Evolutionary conservation across 2,888 invertebrate species (phyloP).

Genomic region (Lordiphosa fenestrarum): DNA sequence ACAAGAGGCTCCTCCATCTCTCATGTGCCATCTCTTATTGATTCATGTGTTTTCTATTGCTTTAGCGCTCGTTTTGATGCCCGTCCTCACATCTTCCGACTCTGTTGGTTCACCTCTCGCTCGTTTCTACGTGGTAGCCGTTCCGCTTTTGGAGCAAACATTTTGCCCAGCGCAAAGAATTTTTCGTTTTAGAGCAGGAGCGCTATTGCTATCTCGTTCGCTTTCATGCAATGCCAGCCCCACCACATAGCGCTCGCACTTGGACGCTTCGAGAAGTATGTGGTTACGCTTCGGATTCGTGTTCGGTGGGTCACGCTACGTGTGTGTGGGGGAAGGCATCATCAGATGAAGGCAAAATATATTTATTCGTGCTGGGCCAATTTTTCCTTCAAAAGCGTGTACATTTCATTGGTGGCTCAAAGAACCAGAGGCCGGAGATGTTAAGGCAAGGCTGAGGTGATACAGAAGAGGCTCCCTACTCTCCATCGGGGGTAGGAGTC

Average conservation of each 20-base stretch:
- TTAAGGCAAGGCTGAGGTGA: background rate
- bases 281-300: constrained; percentile 42
- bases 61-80: constrained; percentile 18
- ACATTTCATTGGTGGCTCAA: background rate
- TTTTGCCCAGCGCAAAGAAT: constrained; percentile 28
- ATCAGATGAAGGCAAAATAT: constrained; percentile 38
- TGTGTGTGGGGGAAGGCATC: constrained; percentile 16
- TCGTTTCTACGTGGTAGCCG: constrained; percentile 3
- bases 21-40: constrained; percentile 14
- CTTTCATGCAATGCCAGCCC: constrained; percentile 48
- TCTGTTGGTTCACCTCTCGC: constrained; percentile 24
- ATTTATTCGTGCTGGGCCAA: constrained; percentile 30
- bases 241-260: constrained; percentile 7
- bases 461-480: background rate
- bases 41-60: constrained; percentile 3
- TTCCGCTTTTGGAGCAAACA: constrained; percentile 33
- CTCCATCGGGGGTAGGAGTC: no score
- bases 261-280: constrained; percentile 49
- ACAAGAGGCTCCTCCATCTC: background rate
- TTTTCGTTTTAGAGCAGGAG: background rate
- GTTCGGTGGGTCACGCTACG: constrained; percentile 2
- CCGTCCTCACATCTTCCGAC: constrained; percentile 20
- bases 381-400: constrained; percentile 33
- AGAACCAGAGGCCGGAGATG: constrained; percentile 3
- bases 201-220: constrained; percentile 38